Evolutionary conservation across 2,113 vertebrate genomes (phyloP), one percentile per base, ranked within the genome.

Genomic region (Nothoprocta perdicaria): DNA sequence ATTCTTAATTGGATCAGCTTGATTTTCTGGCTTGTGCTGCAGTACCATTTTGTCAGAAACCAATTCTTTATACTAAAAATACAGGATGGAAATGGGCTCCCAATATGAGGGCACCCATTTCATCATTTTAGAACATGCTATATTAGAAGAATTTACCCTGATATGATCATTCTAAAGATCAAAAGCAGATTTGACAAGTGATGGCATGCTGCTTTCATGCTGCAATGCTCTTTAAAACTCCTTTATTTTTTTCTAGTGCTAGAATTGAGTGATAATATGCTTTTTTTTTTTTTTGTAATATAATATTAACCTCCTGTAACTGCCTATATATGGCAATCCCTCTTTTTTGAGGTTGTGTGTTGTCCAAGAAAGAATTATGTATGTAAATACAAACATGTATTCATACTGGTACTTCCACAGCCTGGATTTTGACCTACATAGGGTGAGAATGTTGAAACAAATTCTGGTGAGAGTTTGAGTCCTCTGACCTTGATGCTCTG

Each of bases 371-470:
- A 61, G 5, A 55, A 76, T 50, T 89, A 55, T 75, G 23, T 23
- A 14, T 50, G 6, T 67, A 52, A 72, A n/a, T 7, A 14, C 0
- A 1, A 4, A 5, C 0, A 0, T 60, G 10, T 60, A 31, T 81
- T 78, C 2, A 1, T 68, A 48, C 43, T 43, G 15, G 14, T 81
- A 18, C 35, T 76, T 67, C 17, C 19, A 6, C 4, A 1, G 62
- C 45, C 78, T 84, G 40, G n/a, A 41, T 73, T 92, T 89, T 89
- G 31, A 12, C 21, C 67, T 84, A 33, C 43, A 89, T 82, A 69
- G 35, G 19, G 5, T 82, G 12, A 81, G 27, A 87, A 48, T 55
- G 92, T 14, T 10, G 16, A 72, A 65, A 5, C 10, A 15, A 24
- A 71, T 93, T 80, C 55, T 81, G 11, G 2, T 62, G 52, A 62